These are phyloP conservation scores for Pelusios castaneus DNA, from an alignment of 2,113 vertebrate species.

Conservation along the genomic window DNA sequence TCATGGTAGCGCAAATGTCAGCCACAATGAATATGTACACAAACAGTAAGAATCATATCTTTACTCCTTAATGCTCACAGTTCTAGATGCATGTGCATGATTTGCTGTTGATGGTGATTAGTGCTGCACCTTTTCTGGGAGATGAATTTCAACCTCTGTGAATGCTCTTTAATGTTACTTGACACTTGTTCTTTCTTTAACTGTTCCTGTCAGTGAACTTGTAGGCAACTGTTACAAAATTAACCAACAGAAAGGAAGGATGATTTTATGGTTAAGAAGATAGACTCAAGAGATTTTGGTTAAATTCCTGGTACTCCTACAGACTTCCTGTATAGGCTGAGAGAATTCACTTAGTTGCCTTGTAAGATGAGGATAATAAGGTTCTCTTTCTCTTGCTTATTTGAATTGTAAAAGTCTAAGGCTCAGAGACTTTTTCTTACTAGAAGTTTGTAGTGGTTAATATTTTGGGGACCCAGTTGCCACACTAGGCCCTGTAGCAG, in stretches of 20 bases:
- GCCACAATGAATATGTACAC: too few relatives aligned
- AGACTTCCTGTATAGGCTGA: too few relatives aligned
- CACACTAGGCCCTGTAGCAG: neutral
- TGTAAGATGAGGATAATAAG: neutral
- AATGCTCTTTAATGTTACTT: too few relatives aligned
- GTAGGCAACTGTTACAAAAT: neutral
- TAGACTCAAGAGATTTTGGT: neutral
- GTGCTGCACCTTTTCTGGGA: too few relatives aligned
- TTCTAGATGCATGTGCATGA: too few relatives aligned
- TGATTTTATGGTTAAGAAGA: neutral
- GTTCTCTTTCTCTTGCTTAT: neutral
- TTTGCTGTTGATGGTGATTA: too few relatives aligned
- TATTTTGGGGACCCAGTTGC: neutral
- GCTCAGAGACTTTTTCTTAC: neutral
- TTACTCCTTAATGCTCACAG: too few relatives aligned
- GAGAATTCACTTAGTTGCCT: neutral
- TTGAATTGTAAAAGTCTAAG: neutral
- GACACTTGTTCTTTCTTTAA: too few relatives aligned
- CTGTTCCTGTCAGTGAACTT: too few relatives aligned
- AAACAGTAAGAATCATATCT: too few relatives aligned
- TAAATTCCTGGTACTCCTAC: neutral
- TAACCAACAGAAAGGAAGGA: neutral
- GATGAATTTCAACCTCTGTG: too few relatives aligned
- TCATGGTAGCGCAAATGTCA: too few relatives aligned
- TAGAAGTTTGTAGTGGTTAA: neutral